Evolutionary conservation across 2,797 vertebrate species (phyloP).

Genomic region (Schizothorax lantsangensis): DNA sequence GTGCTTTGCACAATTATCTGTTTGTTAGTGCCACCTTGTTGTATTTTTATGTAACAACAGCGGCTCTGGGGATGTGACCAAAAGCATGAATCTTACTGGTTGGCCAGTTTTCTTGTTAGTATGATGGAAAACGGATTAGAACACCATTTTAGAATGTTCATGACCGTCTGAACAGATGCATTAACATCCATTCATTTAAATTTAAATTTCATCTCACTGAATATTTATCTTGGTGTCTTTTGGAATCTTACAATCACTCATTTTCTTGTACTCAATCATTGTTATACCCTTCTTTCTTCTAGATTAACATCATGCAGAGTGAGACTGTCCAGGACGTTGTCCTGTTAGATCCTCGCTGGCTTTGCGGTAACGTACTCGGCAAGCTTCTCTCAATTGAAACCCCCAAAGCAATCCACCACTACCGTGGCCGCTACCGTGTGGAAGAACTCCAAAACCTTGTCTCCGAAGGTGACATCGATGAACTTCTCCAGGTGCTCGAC

Average conservation of each 20-base stretch:
- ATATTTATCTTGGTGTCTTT: not conserved
- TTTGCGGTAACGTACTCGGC: constrained; percentile 89
- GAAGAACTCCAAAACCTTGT: constrained; percentile 94
- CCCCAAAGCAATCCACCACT: constrained; percentile 96
- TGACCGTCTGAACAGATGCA: not conserved
- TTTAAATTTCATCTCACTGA: not conserved
- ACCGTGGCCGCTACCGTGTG: constrained; percentile 93
- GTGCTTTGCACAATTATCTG: not conserved
- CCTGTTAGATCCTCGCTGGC: constrained; percentile 95
- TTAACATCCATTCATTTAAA: not conserved
- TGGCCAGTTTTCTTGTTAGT: not conserved
- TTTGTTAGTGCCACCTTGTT: not conserved
- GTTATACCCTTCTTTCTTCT: constrained; percentile 50
- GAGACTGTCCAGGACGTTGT: constrained; percentile 98
- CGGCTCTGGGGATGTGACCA: not conserved
- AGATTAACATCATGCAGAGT: constrained; percentile 99
- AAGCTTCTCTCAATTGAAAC: constrained; percentile 92
- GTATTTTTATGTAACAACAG: not conserved
- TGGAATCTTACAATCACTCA: not conserved
- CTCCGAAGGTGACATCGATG: constrained; percentile 92
- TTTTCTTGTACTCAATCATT: not conserved
- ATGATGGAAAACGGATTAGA: not conserved
- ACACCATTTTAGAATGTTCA: not conserved
- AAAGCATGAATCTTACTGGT: not conserved
- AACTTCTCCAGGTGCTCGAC: constrained; percentile 94